phyloP scores from a whole-genome alignment of 2,888 invertebrate species.

The Sesamia inferens region DNA sequence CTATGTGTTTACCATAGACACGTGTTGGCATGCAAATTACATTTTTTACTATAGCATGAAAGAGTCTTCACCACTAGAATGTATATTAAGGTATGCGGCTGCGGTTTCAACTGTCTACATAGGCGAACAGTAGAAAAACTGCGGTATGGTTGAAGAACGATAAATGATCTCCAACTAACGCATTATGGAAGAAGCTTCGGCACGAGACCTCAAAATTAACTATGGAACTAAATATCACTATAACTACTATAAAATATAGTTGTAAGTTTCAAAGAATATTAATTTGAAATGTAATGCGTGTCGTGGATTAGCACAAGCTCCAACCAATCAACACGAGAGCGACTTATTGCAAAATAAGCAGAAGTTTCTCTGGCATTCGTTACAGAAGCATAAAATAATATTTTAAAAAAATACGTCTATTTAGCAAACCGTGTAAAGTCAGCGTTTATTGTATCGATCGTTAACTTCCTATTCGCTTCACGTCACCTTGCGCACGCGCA shows the following conservation, averaged over 20 bases:
- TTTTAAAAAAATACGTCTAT: conserved; percentile 78
- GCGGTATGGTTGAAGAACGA: conserved; percentile 52
- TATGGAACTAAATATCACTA: conserved; percentile 44
- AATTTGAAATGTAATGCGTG: too few species aligned
- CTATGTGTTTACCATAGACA: conserved; percentile 34
- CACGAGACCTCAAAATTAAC: conserved; percentile 57
- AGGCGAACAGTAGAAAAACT: conserved; percentile 52
- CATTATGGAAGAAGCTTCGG: conserved; percentile 49
- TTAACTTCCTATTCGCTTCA: conserved; percentile 81
- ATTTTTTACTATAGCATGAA: conserved; percentile 47
- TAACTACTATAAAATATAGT: conserved; percentile 44
- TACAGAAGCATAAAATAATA: conserved; percentile 52
- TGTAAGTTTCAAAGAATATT: conserved; percentile 10
- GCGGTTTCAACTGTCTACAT: conserved; percentile 55
- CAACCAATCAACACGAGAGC: conserved; percentile 57
- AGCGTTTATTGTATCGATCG: conserved; percentile 77
- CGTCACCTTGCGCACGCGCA: conserved; percentile 77
- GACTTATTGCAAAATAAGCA: conserved; percentile 68
- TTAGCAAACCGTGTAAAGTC: conserved; percentile 71
- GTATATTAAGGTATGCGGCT: conserved; percentile 49
- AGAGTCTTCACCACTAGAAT: conserved; percentile 54
- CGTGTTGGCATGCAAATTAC: conserved; percentile 42
- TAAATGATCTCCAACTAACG: conserved; percentile 48
- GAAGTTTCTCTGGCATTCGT: conserved; percentile 74
- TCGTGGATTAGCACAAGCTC: conserved; percentile 19